Evolutionary conservation across 2,888 invertebrate genomes (phyloP), one percentile per base, ranked within the genome.

Genomic region (Temnothorax ravouxi): DNA sequence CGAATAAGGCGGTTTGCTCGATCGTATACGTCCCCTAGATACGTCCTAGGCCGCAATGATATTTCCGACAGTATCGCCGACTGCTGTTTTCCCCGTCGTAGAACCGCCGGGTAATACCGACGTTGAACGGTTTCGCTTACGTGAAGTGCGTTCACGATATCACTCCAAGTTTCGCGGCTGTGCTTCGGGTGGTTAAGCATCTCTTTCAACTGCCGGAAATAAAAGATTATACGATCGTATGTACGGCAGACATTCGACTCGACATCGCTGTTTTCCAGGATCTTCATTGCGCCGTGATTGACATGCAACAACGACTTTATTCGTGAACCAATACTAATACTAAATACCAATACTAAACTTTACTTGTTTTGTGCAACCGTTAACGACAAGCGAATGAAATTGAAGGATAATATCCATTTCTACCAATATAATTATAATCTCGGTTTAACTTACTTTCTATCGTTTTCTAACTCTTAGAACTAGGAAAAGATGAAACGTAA

Each of bases 11-110:
- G 34, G 21, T 71, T 47, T 18, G 44, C 50, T 41, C 38, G 47
- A 71, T 71, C 38, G 71, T 67, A 41, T 67, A 69, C n/a, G 25
- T 64, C 54, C 34, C 34, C 34, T 11, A 44, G 44, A 52, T 15
- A 64, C 9, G 38, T 71, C 34, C 13, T n/a, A 61, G 69, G 25
- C 9, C 50, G 34, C 69, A 15, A 29, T 34, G 80, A 84, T 83
- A 83, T 85, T 85, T 80, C 80, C 80, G 62, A 75, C 83, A 56
- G 50, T 79, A 79, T 82, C 81, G 79, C 72, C 64, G 74, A 61
- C 34, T 66, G 72, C 38, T 13, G 18, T 47, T 34, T 59, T 79
- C 69, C 13, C 3, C 34, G 25, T 38, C 44, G 69, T 18, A 56
- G 47, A 71, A 71, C 5, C 18, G 29, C 15, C 9, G 18, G 47